phyloP scores from a whole-genome alignment of 92 coral and sea anemone species.

The Actinostola sp. region DNA sequence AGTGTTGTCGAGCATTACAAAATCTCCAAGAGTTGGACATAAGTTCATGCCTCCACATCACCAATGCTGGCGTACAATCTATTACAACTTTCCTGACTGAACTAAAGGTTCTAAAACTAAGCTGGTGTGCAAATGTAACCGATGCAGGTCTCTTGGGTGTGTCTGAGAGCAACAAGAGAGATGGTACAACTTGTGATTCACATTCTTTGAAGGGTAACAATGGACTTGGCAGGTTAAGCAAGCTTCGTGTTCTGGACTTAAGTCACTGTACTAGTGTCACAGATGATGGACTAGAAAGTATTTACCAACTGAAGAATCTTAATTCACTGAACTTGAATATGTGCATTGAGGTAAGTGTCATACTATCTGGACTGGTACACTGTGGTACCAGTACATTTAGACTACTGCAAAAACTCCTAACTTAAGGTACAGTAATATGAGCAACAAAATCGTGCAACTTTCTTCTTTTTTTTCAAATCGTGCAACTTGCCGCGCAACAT shows the following conservation, averaged over 20 bases:
- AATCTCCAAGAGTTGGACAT: slow-evolving; percentile 80
- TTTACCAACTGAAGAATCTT: slow-evolving; percentile 55
- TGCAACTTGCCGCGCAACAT: no score
- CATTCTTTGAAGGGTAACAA: not conserved
- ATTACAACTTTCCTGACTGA: slow-evolving; percentile 46
- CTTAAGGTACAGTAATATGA: no score
- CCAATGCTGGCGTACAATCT: slow-evolving; percentile 60
- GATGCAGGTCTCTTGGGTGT: slow-evolving; percentile 70
- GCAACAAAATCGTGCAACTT: no score
- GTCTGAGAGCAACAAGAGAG: not conserved
- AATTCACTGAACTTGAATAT: slow-evolving; percentile 75
- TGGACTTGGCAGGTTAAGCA: slow-evolving; percentile 46
- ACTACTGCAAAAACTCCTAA: not conserved
- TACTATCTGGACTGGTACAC: not conserved
- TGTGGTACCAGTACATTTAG: not conserved
- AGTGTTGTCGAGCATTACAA: slow-evolving; percentile 33
- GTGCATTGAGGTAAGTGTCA: slow-evolving; percentile 71
- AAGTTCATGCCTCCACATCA: slow-evolving; percentile 79
- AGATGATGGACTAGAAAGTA: slow-evolving; percentile 65
- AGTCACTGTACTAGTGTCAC: slow-evolving; percentile 86
- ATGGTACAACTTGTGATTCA: not conserved
- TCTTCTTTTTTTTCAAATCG: no score
- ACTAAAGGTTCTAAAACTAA: slow-evolving; percentile 57
- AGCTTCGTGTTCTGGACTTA: slow-evolving; percentile 64
- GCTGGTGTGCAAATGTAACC: slow-evolving; percentile 88